These are phyloP conservation scores for Monomorium pharaonis DNA, from an alignment of 1,140 invertebrate genomes.

Conservation along the genomic window DNA sequence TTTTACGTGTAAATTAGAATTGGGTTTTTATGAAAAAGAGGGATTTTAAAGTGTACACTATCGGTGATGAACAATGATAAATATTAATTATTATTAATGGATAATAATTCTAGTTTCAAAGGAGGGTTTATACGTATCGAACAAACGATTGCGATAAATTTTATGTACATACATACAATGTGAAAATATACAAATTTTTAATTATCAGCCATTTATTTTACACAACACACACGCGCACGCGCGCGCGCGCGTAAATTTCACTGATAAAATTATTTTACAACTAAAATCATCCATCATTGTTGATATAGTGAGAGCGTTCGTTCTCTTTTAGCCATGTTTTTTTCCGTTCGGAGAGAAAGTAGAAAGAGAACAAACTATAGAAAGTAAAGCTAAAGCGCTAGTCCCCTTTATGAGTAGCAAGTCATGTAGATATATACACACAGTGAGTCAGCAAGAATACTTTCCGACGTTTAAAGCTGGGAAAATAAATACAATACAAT, in stretches of 20 bases:
- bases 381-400: slow-evolving; percentile 30
- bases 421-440: background rate
- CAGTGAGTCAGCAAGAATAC: background rate
- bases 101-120: slow-evolving; percentile 21
- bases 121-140: slow-evolving; percentile 4
- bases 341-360: slow-evolving; percentile 22
- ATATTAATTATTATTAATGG: slow-evolving; percentile 8
- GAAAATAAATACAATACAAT: background rate
- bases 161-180: slow-evolving; percentile 28
- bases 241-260: background rate
- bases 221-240: background rate
- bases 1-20: slow-evolving; percentile 23
- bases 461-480: background rate
- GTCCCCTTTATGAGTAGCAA: background rate
- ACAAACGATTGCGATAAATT: background rate
- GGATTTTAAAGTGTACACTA: slow-evolving; percentile 1
- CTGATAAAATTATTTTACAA: background rate
- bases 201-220: background rate
- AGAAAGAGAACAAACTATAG: slow-evolving; percentile 26
- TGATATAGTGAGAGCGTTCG: background rate
- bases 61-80: background rate
- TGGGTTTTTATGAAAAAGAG: background rate
- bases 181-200: slow-evolving; percentile 45
- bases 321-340: background rate
- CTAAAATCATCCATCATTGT: background rate